phyloP scores from a whole-genome alignment of 2,888 invertebrate species.

The Eupeodes luniger region DNA sequence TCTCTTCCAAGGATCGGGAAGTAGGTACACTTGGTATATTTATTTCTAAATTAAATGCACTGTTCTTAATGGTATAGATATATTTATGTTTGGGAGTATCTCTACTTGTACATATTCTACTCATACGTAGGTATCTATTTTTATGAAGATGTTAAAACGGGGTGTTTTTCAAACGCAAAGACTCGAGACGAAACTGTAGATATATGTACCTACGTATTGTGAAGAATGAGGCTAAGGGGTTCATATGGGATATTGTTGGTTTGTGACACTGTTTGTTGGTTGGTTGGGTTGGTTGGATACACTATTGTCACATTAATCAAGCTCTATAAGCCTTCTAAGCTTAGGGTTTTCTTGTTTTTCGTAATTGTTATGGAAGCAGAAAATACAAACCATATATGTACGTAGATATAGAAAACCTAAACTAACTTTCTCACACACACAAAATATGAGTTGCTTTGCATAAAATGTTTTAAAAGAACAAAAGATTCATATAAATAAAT shows the following conservation, averaged over 20 bases:
- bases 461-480: slow-evolving; percentile 17
- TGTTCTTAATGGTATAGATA: neutral
- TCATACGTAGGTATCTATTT: neutral
- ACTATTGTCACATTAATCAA: slow-evolving; percentile 43
- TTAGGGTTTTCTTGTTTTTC: slow-evolving; percentile 30
- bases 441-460: slow-evolving; percentile 16
- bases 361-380: slow-evolving; percentile 41
- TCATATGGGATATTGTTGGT: neutral
- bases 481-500: neutral
- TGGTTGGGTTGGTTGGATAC: slow-evolving; percentile 12
- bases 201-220: neutral
- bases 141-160: neutral
- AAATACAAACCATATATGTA: neutral
- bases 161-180: neutral
- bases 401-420: too few species aligned
- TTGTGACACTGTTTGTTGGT: slow-evolving; percentile 4
- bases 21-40: slow-evolving; percentile 30
- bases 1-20: slow-evolving; percentile 26
- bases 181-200: neutral
- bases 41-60: slow-evolving; percentile 59
- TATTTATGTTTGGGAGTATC: too few species aligned
- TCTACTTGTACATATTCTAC: neutral
- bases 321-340: slow-evolving; percentile 32
- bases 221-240: neutral
- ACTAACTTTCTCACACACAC: neutral